phyloP scores from a whole-genome alignment of 2,113 vertebrate species.

The Podiceps cristatus region DNA sequence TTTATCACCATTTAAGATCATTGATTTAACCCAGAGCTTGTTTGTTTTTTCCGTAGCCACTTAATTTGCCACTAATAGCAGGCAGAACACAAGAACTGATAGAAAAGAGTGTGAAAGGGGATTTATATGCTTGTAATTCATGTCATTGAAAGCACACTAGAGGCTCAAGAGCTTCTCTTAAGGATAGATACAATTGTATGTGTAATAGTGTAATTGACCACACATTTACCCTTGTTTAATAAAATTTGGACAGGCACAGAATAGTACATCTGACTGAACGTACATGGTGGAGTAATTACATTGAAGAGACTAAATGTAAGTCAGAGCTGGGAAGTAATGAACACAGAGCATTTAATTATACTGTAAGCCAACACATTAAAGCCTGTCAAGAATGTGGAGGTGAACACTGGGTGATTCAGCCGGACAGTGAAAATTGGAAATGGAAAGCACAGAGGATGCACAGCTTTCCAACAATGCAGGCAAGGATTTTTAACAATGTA shows the following conservation, averaged over 20 bases:
- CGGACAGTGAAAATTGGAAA: neutral
- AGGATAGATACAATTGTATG: constrained; percentile 1
- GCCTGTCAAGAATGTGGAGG: constrained; percentile 50
- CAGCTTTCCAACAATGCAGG: neutral
- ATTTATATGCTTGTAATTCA: constrained; percentile 1
- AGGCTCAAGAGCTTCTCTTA: constrained; percentile 26
- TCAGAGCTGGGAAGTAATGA: constrained; percentile 38
- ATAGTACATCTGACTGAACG: constrained; percentile 22
- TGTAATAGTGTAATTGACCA: constrained; percentile 12
- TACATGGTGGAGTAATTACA: constrained; percentile 42
- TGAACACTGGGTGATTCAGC: neutral
- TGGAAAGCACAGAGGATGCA: neutral
- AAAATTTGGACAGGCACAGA: constrained; percentile 29
- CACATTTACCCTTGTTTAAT: constrained; percentile 45
- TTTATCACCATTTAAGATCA: neutral
- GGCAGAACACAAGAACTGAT: neutral
- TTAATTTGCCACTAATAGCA: neutral
- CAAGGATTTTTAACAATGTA: neutral
- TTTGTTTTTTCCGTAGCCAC: neutral
- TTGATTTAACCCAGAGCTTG: neutral
- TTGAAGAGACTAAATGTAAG: constrained; percentile 46
- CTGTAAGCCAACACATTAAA: constrained; percentile 54
- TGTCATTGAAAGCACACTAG: constrained; percentile 10
- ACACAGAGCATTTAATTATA: constrained; percentile 59
- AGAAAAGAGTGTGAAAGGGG: neutral